Base-by-base conservation (phyloP, 1,140 invertebrate species). In the Drosophila kanapiae region DNA sequence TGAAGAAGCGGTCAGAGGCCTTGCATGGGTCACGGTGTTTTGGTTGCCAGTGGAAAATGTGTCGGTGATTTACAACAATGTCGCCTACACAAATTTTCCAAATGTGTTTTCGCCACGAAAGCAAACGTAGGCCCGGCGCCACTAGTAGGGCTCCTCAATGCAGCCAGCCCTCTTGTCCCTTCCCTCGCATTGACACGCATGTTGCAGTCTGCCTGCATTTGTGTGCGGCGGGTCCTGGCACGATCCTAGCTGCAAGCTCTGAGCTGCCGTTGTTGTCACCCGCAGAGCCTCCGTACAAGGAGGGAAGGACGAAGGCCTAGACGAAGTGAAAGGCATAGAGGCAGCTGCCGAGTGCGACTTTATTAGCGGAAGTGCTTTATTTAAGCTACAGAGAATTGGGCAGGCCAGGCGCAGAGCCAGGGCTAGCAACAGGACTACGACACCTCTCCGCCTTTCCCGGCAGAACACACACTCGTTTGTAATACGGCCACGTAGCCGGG, bases 331-430 rank as follows among this genome's bases (percentile, higher is more conserved):
- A 40, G 33, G 59, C 58, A 64, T 31, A 53, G 45, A 57, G 47
- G 51, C 27, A 33, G 47, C 59, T 76, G 67, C 68, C 54, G 68
- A 78, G 85, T 90, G 85, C 82, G 81, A 91, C 86, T 90, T 90
- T 90, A 90, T 90, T 90, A 90, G 85, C 85, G 85, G 85, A 90
- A 90, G 85, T 90, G 86, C 85, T 90, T 90, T 91, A 90, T 88
- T 88, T 88, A 88, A 90, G 85, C 85, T 85, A 85, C 70, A 82
- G 65, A 78, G 79, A 62, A 68, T 43, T 60, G 56, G 64, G 72
- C 71, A 71, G 51, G 72, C 62, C 67, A 72, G 54, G 48, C 67
- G 67, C 49, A 48, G 54, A 35, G 63, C 62, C 48, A 65, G 57
- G 68, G 47, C 74, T 14, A 43, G 49, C 40, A 64, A 64, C 47